phyloP scores from a whole-genome alignment of 1,140 invertebrate species.

The Diachasma alloeum region DNA sequence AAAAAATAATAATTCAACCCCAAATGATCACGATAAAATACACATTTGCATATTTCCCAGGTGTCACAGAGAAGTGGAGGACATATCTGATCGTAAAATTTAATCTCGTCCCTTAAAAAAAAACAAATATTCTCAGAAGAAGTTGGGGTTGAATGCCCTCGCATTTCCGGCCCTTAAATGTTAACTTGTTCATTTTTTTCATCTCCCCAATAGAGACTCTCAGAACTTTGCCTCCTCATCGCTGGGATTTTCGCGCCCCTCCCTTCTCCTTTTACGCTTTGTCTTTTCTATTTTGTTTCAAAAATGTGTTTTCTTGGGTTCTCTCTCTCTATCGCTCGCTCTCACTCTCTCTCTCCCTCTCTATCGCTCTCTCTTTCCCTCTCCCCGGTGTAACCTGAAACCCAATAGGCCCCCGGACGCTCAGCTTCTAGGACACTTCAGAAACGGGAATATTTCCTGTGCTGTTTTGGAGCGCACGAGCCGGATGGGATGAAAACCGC shows the following conservation, averaged over 20 bases:
- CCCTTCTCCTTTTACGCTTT: conserved; percentile 28
- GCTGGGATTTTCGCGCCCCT: conserved; percentile 25
- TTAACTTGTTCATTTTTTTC: conserved; percentile 15
- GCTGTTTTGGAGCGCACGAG: conserved; percentile 40
- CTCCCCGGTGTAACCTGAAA: conserved; percentile 52
- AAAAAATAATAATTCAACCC: conserved; percentile 15
- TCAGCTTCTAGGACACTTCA: conserved; percentile 61
- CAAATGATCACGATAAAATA: not conserved
- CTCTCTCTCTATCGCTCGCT: not conserved
- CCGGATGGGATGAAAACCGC: conserved; percentile 63
- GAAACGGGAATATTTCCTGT: conserved; percentile 63
- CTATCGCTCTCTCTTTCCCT: not conserved
- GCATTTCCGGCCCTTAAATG: conserved; percentile 57
- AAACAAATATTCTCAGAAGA: conserved; percentile 51
- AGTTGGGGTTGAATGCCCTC: conserved; percentile 59
- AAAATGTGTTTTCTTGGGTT: conserved; percentile 20
- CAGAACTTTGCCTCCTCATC: not conserved
- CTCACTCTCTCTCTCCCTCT: not conserved
- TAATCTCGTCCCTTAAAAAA: not conserved
- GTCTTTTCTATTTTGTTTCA: conserved; percentile 35
- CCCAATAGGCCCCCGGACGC: conserved; percentile 52
- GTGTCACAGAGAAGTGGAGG: not conserved
- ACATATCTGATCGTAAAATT: not conserved
- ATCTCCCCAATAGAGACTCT: not conserved
- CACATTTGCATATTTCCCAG: not conserved